Conservation (phyloP, 2,113 vertebrate species). For the Murina feae region DNA sequence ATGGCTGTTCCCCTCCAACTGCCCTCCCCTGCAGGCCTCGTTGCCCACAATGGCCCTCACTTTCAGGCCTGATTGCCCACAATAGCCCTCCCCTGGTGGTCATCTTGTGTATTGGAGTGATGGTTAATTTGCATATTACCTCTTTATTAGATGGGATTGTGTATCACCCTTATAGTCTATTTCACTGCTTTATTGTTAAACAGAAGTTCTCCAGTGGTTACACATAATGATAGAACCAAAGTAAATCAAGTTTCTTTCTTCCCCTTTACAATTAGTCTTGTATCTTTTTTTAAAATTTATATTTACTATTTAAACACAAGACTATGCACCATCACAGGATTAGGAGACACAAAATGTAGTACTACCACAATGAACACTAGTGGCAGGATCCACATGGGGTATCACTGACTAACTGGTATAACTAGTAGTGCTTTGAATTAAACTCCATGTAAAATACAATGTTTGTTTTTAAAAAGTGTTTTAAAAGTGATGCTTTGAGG, state of each 20-base stretch:
- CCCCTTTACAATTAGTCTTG: background rate
- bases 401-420: background rate
- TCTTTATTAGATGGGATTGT: too few species aligned
- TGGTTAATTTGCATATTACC: too few species aligned
- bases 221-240: background rate
- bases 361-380: background rate
- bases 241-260: background rate
- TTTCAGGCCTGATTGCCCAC: too few species aligned
- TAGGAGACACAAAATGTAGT: background rate
- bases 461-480: background rate
- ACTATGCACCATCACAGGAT: background rate
- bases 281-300: too few species aligned
- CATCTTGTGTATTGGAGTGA: too few species aligned
- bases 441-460: background rate
- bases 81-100: too few species aligned
- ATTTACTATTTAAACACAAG: background rate
- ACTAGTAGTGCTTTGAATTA: background rate
- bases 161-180: background rate
- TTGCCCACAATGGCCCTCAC: too few species aligned
- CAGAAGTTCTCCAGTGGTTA: background rate
- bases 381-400: background rate
- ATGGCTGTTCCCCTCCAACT: too few species aligned
- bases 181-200: background rate
- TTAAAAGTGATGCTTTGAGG: background rate
- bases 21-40: too few species aligned